Base-by-base conservation (phyloP, 1,140 invertebrate genomes). In the Lepidotrigona ventralis region DNA sequence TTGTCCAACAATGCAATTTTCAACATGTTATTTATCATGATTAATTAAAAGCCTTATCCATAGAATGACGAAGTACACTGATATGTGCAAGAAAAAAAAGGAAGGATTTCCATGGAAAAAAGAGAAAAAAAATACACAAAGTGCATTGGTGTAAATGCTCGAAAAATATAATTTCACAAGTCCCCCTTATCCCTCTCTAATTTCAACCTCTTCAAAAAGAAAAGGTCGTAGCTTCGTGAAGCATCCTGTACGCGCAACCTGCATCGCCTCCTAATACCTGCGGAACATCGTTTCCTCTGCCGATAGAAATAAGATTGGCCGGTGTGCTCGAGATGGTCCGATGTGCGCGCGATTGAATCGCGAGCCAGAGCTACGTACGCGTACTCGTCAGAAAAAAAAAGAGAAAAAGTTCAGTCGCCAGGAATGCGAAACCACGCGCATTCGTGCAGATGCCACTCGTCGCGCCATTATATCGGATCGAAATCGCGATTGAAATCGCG, bases 251-350 rank as follows among this genome's bases (percentile, higher is more conserved):
- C 39, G 39, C 86, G 88, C 86, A 80, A 89, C 82, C 69, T 73
- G 89, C 75, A 89, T 90, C 71, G 73, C 72, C 81, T 68, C 83
- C 54, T 80, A 80, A 82, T 81, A 71, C n/a, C 66, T 66, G 66
- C 15, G 5, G 71, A 74, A 74, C 60, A 79, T 75, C 75, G 76
- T 83, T 64, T 64, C n/a, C 29, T 64, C 81, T 58, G 58, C 33
- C 68, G 85, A 85, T 85, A 89, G 83, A 85, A 89, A 89, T 89
- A 89, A 89, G 83, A 85, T 89, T 81, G 88, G 53, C 63, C 78
- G 15, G 19, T 33, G 63, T 46, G 39, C 39, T 76, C 29, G 60
- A 75, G 33, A 15, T 60, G 33, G 51, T 4, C 29, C 46, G 58
- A 64, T 60, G 63, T 72, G 46, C 69, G 51, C 79, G 79, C 85